Evolutionary conservation across 2,797 vertebrate genomes (phyloP).

Genomic region (Myiothlypis coronata): DNA sequence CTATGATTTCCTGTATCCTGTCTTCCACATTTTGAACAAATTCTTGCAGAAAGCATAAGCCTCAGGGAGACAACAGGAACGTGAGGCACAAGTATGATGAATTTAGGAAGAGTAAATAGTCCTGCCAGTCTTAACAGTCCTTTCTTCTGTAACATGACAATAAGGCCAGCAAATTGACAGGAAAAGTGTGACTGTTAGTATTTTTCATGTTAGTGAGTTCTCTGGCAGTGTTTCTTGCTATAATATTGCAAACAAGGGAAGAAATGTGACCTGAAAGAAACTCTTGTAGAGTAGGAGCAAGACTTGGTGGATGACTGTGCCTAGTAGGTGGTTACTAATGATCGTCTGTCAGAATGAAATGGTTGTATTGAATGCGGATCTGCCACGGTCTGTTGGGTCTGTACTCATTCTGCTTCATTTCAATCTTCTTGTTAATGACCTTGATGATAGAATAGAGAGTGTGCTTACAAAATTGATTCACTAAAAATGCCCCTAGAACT

Average conservation of each 20-base stretch:
- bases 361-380: conserved; percentile 30
- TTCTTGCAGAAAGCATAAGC: not conserved
- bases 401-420: conserved; percentile 29
- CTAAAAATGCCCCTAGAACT: not conserved
- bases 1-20: not conserved
- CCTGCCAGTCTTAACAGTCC: not conserved
- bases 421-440: conserved; percentile 35
- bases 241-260: not conserved
- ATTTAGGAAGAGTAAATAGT: not conserved
- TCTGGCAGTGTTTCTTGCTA: not conserved
- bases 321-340: conserved; percentile 33
- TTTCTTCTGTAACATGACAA: not conserved
- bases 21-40: not conserved
- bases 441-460: not conserved
- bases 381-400: conserved; percentile 17
- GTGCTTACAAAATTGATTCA: not conserved
- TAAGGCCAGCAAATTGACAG: not conserved
- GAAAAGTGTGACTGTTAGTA: not conserved
- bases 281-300: not conserved
- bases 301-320: not conserved
- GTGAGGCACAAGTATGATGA: not conserved
- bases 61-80: not conserved
- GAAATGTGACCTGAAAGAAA: conserved; percentile 8
- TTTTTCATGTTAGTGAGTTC: not conserved
- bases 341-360: conserved; percentile 46